These are phyloP conservation scores for Onychomys leucogaster DNA, from an alignment of 2,797 vertebrate genomes.

Conservation along the genomic window DNA sequence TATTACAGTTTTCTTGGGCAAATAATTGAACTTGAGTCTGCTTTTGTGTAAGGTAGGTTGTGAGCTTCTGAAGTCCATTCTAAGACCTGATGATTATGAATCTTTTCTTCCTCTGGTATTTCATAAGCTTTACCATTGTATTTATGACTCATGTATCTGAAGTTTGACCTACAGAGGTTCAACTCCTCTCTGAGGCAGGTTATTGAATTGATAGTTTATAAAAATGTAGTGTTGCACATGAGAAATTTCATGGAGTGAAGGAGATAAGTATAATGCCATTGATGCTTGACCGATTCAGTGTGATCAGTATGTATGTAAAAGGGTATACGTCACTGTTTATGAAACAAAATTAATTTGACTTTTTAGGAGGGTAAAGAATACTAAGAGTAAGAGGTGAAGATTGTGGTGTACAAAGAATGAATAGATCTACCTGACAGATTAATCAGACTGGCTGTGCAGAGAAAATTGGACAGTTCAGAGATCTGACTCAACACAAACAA, in stretches of 20 bases:
- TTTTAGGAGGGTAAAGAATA: not conserved
- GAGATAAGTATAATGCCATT: not conserved
- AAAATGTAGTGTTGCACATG: not conserved
- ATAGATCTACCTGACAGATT: not conserved
- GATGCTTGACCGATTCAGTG: not conserved
- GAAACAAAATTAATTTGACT: not conserved
- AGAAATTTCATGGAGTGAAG: not conserved
- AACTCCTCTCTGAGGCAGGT: not conserved
- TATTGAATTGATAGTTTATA: not conserved
- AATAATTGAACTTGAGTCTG: not conserved
- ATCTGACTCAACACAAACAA: not conserved
- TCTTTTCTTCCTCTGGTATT: not conserved
- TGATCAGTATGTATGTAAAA: not conserved
- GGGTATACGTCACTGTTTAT: not conserved
- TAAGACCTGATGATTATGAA: not conserved
- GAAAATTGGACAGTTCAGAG: not conserved
- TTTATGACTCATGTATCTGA: not conserved
- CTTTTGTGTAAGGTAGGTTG: not conserved
- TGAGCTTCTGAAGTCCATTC: not conserved
- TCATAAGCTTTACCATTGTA: not conserved
- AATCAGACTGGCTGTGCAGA: not conserved
- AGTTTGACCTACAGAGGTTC: not conserved
- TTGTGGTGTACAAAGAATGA: not conserved
- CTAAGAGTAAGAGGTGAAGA: not conserved
- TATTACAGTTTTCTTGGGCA: not conserved